phyloP scores from a whole-genome alignment of 2,797 vertebrate genomes.

The Rhynchotus rufescens region DNA sequence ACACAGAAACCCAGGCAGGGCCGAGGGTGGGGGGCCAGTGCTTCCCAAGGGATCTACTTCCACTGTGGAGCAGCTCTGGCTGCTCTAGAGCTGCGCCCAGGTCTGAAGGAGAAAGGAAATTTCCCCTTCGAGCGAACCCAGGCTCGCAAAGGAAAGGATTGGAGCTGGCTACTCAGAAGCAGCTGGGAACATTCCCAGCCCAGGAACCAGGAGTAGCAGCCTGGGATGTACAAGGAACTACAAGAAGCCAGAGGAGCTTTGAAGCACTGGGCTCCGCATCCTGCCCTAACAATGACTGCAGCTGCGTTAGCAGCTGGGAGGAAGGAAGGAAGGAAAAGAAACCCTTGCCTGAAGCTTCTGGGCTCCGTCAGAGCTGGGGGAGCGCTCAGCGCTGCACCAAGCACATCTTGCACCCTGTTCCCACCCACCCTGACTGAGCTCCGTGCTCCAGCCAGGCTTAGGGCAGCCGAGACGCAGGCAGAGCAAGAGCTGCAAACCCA shows the following conservation, averaged over 20 bases:
- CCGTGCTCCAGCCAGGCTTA: not conserved
- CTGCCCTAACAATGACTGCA: not conserved
- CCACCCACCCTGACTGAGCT: not conserved
- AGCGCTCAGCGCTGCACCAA: not conserved
- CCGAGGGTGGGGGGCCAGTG: not conserved
- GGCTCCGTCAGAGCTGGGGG: not conserved
- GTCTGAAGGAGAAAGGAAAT: not conserved
- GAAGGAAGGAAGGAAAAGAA: not conserved
- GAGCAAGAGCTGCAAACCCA: not conserved
- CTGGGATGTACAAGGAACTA: not conserved
- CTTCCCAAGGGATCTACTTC: not conserved
- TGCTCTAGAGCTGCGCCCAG: not conserved
- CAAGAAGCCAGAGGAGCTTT: conserved; percentile 55
- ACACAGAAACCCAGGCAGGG: not conserved
- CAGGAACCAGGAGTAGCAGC: not conserved
- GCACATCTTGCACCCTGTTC: not conserved
- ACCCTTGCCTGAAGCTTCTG: not conserved
- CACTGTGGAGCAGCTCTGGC: not conserved
- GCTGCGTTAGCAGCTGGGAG: not conserved
- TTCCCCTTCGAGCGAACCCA: not conserved
- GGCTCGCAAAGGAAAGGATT: not conserved
- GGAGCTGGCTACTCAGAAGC: not conserved
- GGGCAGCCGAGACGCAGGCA: not conserved
- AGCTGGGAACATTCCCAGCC: not conserved
- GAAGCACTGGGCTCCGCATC: conserved; percentile 47